phyloP scores from a whole-genome alignment of 2,113 vertebrate genomes.

The Sander lucioperca region DNA sequence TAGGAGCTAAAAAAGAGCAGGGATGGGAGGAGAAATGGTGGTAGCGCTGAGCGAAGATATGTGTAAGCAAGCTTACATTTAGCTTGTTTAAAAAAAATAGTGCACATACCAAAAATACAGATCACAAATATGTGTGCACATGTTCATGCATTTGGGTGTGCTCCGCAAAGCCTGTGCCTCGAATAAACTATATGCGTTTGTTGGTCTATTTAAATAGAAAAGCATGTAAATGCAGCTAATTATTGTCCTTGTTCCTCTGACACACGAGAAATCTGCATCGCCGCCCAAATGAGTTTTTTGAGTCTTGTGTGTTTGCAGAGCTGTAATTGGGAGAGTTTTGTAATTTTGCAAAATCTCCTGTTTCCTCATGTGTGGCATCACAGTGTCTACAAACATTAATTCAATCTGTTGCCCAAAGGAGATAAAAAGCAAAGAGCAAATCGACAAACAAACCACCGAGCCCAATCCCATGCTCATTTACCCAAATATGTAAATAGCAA shows the following conservation, averaged over 20 bases:
- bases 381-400: conserved; percentile 85
- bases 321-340: conserved; percentile 83
- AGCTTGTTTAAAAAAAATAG: conserved; percentile 50
- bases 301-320: conserved; percentile 77
- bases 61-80: conserved; percentile 61
- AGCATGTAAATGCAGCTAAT: conserved; percentile 80
- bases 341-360: conserved; percentile 82
- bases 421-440: conserved; percentile 85
- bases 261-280: conserved; percentile 65
- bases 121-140: conserved; percentile 5
- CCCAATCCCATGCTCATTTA: conserved; percentile 82
- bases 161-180: conserved; percentile 23
- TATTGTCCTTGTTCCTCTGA: conserved; percentile 73
- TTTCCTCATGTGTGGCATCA: conserved; percentile 82
- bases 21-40: conserved; percentile 49
- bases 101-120: conserved; percentile 52
- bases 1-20: conserved; percentile 43
- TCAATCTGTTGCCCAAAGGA: conserved; percentile 86
- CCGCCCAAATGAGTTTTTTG: conserved; percentile 56
- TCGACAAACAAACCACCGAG: conserved; percentile 83
- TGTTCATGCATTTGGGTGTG: conserved; percentile 21
- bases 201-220: conserved; percentile 77
- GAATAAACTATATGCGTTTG: conserved; percentile 75
- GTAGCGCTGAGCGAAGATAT: conserved; percentile 45
- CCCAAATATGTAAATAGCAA: conserved; percentile 85